phyloP scores from a whole-genome alignment of 2,888 invertebrate genomes.

The Apodemia hepburni region DNA sequence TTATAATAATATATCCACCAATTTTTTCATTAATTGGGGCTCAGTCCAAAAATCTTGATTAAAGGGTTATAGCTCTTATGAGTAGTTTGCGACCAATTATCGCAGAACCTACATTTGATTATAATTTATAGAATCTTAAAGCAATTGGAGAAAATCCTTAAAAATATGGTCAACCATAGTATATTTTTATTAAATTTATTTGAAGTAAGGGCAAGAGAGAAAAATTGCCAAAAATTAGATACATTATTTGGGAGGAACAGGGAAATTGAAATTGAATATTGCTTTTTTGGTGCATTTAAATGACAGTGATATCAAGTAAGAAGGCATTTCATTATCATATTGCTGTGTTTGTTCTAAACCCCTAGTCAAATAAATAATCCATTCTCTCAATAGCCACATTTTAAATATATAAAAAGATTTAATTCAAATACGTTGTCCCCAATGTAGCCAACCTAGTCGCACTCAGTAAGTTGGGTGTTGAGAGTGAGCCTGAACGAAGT shows the following conservation, averaged over 20 bases:
- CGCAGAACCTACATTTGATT: no score
- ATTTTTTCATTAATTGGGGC: no score
- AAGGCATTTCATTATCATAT: constrained; percentile 54
- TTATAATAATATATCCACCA: no score
- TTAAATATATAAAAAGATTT: constrained; percentile 36
- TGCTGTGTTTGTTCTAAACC: constrained; percentile 60
- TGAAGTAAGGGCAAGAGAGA: no score
- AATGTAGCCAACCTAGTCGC: constrained; percentile 76
- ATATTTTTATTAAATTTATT: no score
- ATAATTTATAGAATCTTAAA: no score
- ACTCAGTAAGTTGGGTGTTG: constrained; percentile 77
- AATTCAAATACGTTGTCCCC: constrained; percentile 39
- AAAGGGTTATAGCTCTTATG: no score
- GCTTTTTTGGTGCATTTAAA: neutral
- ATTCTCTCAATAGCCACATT: constrained; percentile 9
- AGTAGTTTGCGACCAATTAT: no score
- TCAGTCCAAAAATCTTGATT: no score
- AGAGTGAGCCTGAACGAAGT: constrained; percentile 63
- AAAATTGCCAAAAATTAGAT: no score
- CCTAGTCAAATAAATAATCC: constrained; percentile 30
- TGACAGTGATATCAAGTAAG: neutral
- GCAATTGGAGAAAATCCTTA: no score
- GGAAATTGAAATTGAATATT: neutral
- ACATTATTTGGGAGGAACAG: neutral
- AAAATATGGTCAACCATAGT: no score